These are phyloP conservation scores for Riparia riparia DNA, from an alignment of 2,113 vertebrate genomes.

Conservation along the genomic window DNA sequence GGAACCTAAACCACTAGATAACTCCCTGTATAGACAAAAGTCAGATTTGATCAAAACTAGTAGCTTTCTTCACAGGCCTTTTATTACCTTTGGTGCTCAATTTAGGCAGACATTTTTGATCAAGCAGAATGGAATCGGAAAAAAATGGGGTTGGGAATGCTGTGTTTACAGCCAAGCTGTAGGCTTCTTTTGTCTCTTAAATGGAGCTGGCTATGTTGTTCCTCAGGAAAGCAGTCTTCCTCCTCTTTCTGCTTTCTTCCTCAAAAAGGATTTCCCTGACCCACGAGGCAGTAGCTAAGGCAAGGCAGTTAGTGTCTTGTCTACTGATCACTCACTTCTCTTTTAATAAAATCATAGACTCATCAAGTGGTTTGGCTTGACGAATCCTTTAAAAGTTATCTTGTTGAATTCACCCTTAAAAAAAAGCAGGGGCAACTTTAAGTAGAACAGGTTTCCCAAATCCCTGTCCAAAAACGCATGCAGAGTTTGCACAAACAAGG, in stretches of 20 bases:
- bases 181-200: neutral
- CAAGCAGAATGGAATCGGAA: neutral
- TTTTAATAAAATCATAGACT: neutral
- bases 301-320: neutral
- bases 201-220: neutral
- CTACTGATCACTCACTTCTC: neutral
- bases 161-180: neutral
- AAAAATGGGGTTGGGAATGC: neutral
- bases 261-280: neutral
- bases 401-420: neutral
- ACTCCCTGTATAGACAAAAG: neutral
- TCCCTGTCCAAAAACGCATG: neutral
- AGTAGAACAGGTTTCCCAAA: neutral
- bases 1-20: neutral
- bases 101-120: neutral
- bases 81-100: neutral
- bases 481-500: neutral
- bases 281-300: neutral
- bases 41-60: neutral
- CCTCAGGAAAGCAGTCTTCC: neutral
- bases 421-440: neutral
- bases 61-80: neutral
- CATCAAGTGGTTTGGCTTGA: neutral
- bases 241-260: neutral
- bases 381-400: neutral